phyloP scores from a whole-genome alignment of 2,113 vertebrate species.

The Atractosteus spatula region DNA sequence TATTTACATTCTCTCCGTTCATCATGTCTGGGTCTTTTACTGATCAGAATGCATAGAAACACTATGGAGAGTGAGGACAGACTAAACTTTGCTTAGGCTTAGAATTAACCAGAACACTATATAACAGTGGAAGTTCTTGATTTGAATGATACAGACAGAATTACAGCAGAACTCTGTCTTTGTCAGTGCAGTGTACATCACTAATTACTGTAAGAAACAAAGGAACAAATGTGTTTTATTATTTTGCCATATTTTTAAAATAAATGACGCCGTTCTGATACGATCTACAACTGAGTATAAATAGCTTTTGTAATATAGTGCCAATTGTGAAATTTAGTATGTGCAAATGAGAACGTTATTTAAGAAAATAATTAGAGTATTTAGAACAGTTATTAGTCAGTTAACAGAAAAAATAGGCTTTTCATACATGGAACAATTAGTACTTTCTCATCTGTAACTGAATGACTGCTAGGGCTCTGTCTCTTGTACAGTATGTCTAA shows the following conservation, averaged over 20 bases:
- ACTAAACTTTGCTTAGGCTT: constrained; percentile 14
- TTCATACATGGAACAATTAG: constrained; percentile 29
- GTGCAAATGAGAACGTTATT: constrained; percentile 30
- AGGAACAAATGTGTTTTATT: background rate
- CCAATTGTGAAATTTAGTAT: constrained; percentile 29
- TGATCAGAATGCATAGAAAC: constrained; percentile 6
- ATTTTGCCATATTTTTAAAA: constrained; percentile 14
- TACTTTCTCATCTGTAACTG: constrained; percentile 34
- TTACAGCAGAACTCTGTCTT: background rate
- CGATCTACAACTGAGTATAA: constrained; percentile 28
- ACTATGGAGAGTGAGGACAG: background rate
- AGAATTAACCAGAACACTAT: constrained; percentile 27
- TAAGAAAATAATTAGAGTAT: constrained; percentile 28
- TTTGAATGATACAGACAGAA: constrained; percentile 4
- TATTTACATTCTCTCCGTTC: constrained; percentile 14
- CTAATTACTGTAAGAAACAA: background rate
- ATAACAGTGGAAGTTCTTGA: background rate
- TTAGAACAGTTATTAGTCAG: constrained; percentile 30
- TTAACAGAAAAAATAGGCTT: constrained; percentile 21
- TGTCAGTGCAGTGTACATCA: background rate
- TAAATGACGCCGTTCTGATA: constrained; percentile 18
- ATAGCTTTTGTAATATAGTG: constrained; percentile 30
- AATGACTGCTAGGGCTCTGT: constrained; percentile 19
- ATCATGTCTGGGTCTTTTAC: constrained; percentile 27
- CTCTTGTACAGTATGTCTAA: constrained; percentile 3